phyloP scores from a whole-genome alignment of 1,140 invertebrate genomes.

The Drosophila murphyi region DNA sequence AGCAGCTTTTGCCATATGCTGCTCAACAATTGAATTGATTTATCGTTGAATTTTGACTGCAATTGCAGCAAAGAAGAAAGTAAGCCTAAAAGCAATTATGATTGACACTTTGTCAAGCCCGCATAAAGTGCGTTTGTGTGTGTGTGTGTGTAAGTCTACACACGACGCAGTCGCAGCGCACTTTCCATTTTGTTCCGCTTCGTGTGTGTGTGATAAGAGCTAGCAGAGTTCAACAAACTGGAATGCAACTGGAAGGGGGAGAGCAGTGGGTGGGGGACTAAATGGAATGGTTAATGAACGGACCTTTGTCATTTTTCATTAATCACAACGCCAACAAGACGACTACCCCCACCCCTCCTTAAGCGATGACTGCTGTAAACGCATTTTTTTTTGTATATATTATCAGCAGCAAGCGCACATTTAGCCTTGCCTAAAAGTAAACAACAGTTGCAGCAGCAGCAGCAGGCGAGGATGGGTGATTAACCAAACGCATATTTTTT shows the following conservation, averaged over 20 bases:
- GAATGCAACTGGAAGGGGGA: conserved; percentile 3
- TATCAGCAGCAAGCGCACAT: conserved; percentile 49
- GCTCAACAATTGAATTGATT: conserved; percentile 47
- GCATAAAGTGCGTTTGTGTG: conserved; percentile 16
- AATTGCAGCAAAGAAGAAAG: conserved; percentile 42
- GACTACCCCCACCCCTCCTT: not conserved
- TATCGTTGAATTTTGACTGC: conserved; percentile 40
- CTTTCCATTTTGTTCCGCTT: conserved; percentile 69
- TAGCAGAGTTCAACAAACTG: conserved; percentile 48
- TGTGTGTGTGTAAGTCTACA: conserved; percentile 7
- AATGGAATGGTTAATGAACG: conserved; percentile 10
- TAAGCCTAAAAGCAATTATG: conserved; percentile 62
- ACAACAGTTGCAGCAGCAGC: conserved; percentile 31
- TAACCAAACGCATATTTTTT: conserved; percentile 79
- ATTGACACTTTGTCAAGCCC: conserved; percentile 72
- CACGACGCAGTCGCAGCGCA: conserved; percentile 26
- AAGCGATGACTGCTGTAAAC: conserved; percentile 27
- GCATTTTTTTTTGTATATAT: conserved; percentile 78
- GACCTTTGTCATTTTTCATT: conserved; percentile 81
- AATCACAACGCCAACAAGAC: conserved; percentile 54
- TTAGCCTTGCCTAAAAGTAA: conserved; percentile 52
- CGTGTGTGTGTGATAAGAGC: conserved; percentile 63
- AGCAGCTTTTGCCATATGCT: conserved; percentile 63
- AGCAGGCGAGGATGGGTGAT: conserved; percentile 54
- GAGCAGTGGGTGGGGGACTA: not conserved